Percentiles rank a stretch among this genome's conserved stretches.
Evolutionary conservation across 2,888 invertebrate species (phyloP).

Genomic region (Andrena flavipes): DNA sequence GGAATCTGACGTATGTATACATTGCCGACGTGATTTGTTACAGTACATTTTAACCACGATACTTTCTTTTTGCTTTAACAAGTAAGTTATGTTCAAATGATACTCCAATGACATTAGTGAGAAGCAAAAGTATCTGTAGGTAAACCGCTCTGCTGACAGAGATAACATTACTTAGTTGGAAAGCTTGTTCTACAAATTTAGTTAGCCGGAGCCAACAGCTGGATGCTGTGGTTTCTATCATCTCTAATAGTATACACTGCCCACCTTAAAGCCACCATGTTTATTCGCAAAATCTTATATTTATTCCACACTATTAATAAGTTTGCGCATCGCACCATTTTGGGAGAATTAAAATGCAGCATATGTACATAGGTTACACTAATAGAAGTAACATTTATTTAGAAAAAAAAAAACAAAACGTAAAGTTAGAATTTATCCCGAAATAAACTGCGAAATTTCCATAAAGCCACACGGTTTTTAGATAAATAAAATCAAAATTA

Average conservation of each 20-base stretch:
- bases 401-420: no score
- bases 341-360: no score
- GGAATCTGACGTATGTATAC: constrained; percentile 60
- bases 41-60: constrained; percentile 20
- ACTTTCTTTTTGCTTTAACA: constrained; percentile 54
- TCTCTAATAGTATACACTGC: background rate
- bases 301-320: no score
- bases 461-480: no score
- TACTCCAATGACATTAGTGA: constrained; percentile 22
- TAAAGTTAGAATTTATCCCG: no score
- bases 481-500: no score
- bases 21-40: constrained; percentile 7
- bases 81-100: constrained; percentile 38
- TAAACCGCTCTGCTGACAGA: constrained; percentile 9
- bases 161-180: constrained; percentile 27
- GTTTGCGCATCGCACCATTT: no score
- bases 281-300: no score
- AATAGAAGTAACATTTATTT: no score
- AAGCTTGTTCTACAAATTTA: constrained; percentile 23
- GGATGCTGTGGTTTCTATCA: background rate
- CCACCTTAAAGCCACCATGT: no score
- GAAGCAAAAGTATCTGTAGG: background rate
- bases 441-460: no score
- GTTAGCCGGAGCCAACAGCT: background rate
- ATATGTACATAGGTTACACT: no score